A percentile compares a stretch with the other conserved stretches of the same genome.
Evolutionary conservation across 1,140 invertebrate genomes (phyloP).

Genomic region (Nasonia vitripennis): DNA sequence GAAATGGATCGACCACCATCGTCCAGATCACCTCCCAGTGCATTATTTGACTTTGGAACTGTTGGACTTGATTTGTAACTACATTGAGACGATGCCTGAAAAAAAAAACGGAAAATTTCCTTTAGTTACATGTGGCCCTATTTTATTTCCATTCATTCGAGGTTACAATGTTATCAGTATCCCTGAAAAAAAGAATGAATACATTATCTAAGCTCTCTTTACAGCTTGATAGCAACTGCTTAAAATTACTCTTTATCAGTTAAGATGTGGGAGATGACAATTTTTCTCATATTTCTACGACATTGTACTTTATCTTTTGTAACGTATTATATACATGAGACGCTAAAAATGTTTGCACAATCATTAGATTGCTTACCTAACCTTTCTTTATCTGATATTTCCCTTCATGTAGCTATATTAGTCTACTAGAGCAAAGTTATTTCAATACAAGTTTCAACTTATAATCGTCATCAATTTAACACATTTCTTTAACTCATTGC

Average conservation of each 20-base stretch:
- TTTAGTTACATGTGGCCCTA: not conserved
- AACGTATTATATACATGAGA: conserved; percentile 8
- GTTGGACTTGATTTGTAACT: conserved; percentile 79
- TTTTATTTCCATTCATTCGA: conserved; percentile 13
- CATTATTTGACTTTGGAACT: conserved; percentile 79
- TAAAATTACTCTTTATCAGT: conserved; percentile 46
- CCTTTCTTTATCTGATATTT: conserved; percentile 33
- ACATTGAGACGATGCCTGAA: conserved; percentile 77
- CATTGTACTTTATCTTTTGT: conserved; percentile 36
- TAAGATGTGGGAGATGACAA: conserved; percentile 22
- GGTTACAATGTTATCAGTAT: conserved; percentile 18
- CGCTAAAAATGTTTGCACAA: conserved; percentile 23
- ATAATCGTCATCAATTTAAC: not conserved
- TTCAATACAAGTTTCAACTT: not conserved
- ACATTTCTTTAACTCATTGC: not conserved
- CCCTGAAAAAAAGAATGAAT: conserved; percentile 14
- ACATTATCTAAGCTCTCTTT: conserved; percentile 30
- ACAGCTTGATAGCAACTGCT: conserved; percentile 26
- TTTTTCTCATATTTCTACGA: not conserved
- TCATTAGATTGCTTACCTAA: conserved; percentile 32
- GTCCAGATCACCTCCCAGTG: conserved; percentile 78
- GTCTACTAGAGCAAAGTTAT: not conserved
- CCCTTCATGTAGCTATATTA: not conserved
- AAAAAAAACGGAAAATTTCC: conserved; percentile 56
- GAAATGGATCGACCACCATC: conserved; percentile 76